Conservation (phyloP, 1,140 invertebrate genomes). For the Thalassaphorura encarpata region DNA sequence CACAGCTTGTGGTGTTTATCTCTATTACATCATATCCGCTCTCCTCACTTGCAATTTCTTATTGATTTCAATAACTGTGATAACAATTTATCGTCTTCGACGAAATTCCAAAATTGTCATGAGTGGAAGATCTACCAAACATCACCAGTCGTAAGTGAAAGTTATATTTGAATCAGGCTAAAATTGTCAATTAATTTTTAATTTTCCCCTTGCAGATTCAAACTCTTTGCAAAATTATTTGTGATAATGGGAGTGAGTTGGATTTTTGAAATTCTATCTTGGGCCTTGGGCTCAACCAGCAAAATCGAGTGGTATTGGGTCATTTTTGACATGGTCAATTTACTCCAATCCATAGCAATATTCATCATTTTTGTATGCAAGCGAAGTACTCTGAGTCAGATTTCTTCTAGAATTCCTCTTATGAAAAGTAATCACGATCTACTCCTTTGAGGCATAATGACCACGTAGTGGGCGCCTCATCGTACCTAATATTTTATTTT, state of each 20-base stretch:
- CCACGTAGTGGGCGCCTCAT: no score
- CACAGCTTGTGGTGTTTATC: conserved; percentile 5
- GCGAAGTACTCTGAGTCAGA: no score
- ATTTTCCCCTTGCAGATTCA: conserved; percentile 6
- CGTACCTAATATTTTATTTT: no score
- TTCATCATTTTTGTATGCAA: conserved; percentile 80
- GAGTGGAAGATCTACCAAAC: background rate
- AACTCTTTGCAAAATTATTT: conserved; percentile 13
- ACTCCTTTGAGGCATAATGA: no score
- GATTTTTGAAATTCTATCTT: conserved; percentile 12
- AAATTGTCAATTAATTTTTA: background rate
- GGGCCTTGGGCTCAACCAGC: no score
- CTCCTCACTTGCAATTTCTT: conserved; percentile 3
- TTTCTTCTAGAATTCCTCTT: no score
- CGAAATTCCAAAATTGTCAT: background rate
- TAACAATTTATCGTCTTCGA: conserved; percentile 12
- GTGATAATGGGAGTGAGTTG: conserved; percentile 33
- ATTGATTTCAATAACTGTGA: background rate
- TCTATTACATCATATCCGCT: conserved; percentile 9
- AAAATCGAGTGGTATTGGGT: no score
- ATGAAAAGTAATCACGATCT: no score
- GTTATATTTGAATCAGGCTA: background rate
- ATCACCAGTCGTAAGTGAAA: background rate
- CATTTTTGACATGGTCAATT: conserved; percentile 54
- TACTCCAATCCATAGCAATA: conserved; percentile 72